Base-by-base conservation (phyloP, 2,888 invertebrate genomes). In the Leptopilina syphax region DNA sequence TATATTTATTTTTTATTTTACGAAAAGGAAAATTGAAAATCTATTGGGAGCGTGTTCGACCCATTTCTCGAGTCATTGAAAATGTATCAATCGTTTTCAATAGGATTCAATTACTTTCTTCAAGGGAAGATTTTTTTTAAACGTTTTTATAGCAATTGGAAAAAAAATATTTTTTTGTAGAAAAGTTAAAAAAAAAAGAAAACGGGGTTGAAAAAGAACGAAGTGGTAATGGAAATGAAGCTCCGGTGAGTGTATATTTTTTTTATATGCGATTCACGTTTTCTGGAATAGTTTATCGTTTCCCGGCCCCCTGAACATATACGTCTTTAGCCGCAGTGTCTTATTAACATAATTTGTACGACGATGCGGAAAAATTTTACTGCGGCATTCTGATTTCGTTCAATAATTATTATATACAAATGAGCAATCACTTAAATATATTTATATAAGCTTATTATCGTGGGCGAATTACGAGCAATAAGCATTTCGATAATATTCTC, bases 281-380 rank as follows among this genome's bases (percentile, higher is more conserved):
- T 73, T 54, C 57, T 73, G 54, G n/a, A 73, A 54, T 73, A 73
- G 73, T 73, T 73, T 73, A 73, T 73, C 57, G 73, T 73, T 18
- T 73, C 57, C 34, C 73, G 79, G 73, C 10, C 81, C 81, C 76
- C 82, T 27, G 34, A 34, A 34, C 34, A 34, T 34, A 84, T 80
- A 82, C 80, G 84, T 81, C 83, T 63, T 77, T 50, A 50, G 73
- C 79, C 83, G 83, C 82, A 82, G 77, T 80, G 77, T 44, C 82
- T 80, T 80, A 84, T 80, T 83, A 81, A 81, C 81, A 77, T 76
- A 77, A 77, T 82, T 44, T 80, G 82, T 81, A 82, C 82, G 70
- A 80, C 80, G 80, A 83, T 81, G 80, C 70, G 79, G 68, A 76
- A 73, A 73, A 77, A 76, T 77, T 82, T 78, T 81, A 82, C 84